Evolutionary conservation across 2,888 invertebrate species (phyloP).

Genomic region (Calliscelio sp.): DNA sequence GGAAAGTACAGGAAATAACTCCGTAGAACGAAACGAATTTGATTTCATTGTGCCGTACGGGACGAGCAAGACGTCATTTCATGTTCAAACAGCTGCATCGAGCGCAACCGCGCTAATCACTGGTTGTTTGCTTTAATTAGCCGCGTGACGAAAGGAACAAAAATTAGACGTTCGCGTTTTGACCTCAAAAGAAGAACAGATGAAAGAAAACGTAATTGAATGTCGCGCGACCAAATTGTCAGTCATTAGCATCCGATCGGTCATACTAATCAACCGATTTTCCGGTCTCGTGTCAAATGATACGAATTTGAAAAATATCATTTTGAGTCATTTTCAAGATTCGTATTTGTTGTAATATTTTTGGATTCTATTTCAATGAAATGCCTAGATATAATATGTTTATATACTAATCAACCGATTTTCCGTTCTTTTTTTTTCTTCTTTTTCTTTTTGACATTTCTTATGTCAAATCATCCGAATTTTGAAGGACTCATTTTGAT

Average conservation of each 20-base stretch:
- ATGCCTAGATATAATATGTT: too few species aligned
- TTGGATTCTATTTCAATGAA: too few species aligned
- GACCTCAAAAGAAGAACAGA: constrained; percentile 13
- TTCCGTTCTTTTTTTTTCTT: too few species aligned
- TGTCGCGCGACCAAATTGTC: neutral
- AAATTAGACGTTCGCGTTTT: constrained; percentile 32
- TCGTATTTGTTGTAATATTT: too few species aligned
- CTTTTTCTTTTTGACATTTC: too few species aligned
- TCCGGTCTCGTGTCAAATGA: constrained; percentile 1
- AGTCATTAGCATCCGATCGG: constrained; percentile 28
- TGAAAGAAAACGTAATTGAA: constrained; percentile 31
- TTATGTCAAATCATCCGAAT: too few species aligned
- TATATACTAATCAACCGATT: too few species aligned
- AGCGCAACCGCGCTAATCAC: constrained; percentile 57
- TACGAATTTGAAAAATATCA: too few species aligned
- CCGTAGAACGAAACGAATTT: constrained; percentile 63
- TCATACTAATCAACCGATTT: constrained; percentile 41
- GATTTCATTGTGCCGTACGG: constrained; percentile 67
- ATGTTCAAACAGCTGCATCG: constrained; percentile 53
- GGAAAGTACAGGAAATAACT: constrained; percentile 75
- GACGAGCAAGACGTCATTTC: constrained; percentile 70
- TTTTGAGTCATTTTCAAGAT: too few species aligned
- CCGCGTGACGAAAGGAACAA: constrained; percentile 39
- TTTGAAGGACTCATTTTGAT: too few species aligned
- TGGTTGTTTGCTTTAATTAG: constrained; percentile 51